Conservation (phyloP, 2,888 invertebrate species). For the Cataglyphis livida region DNA sequence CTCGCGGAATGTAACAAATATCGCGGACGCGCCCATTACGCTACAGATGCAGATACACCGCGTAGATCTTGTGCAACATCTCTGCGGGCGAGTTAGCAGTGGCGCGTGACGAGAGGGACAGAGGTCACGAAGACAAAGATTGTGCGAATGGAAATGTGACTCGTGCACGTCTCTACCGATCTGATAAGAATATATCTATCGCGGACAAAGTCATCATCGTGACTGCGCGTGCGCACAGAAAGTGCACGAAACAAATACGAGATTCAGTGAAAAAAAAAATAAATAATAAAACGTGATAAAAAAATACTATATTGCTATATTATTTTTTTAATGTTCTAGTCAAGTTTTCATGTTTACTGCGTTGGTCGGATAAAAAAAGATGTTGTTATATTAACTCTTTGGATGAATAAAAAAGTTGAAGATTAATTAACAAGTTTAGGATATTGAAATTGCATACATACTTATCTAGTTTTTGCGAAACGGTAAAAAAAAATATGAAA, state of each 20-base stretch:
- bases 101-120: conserved; percentile 36
- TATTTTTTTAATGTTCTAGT: not conserved
- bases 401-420: not conserved
- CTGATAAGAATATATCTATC: conserved; percentile 39
- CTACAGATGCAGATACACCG: conserved; percentile 6
- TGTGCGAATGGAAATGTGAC: conserved; percentile 44
- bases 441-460: not conserved
- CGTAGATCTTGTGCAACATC: conserved; percentile 15
- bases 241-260: not conserved
- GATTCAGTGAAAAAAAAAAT: not conserved
- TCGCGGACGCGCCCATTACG: conserved; percentile 22
- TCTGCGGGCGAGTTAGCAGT: conserved; percentile 38
- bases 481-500: not conserved
- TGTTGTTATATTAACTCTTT: not conserved
- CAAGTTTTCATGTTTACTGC: not conserved
- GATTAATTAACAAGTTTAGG: not conserved
- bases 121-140: conserved; percentile 53
- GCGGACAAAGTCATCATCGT: not conserved
- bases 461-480: not conserved
- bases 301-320: not conserved
- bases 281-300: conserved; percentile 3
- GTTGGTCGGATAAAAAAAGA: not conserved
- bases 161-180: conserved; percentile 22
- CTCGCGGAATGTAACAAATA: conserved; percentile 46
- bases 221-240: not conserved